Percentiles rank a stretch among this genome's conserved stretches.
Conservation (phyloP, 1,140 invertebrate genomes). For the Lordiphosa stackelbergi region DNA sequence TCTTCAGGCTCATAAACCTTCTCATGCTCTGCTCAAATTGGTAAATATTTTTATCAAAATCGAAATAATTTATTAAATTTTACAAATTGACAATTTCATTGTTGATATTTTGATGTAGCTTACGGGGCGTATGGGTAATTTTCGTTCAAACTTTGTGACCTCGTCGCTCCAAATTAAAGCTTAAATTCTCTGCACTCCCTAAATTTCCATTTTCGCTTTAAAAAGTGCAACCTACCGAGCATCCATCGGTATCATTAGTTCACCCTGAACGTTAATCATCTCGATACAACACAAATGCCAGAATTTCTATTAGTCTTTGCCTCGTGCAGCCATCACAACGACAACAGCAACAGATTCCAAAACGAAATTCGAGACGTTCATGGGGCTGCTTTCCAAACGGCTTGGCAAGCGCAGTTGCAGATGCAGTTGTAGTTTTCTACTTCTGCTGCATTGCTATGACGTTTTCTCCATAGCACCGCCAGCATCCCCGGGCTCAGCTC, state of each 20-base stretch:
- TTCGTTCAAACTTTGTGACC: too few relatives aligned
- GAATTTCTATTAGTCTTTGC: conserved; percentile 13
- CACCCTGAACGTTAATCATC: conserved; percentile 18
- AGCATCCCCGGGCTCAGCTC: conserved; percentile 52
- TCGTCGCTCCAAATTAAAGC: too few relatives aligned
- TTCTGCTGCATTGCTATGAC: conserved; percentile 50
- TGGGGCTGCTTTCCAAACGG: conserved; percentile 42
- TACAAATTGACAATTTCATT: too few relatives aligned
- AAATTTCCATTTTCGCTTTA: too few relatives aligned
- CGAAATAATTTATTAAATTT: too few relatives aligned
- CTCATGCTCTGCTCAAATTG: too few relatives aligned
- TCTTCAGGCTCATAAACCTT: too few relatives aligned
- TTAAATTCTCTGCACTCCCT: too few relatives aligned
- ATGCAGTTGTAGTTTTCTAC: conserved; percentile 51
- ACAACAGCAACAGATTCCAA: conserved; percentile 17
- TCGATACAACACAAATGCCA: conserved; percentile 13
- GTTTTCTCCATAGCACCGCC: conserved; percentile 47
- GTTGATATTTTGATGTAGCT: too few relatives aligned
- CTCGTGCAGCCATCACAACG: conserved; percentile 9
- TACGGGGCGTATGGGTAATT: too few relatives aligned
- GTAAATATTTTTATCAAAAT: too few relatives aligned
- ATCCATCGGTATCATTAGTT: background rate
- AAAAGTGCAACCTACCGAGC: too few relatives aligned
- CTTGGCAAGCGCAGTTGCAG: conserved; percentile 19
- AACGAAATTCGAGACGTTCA: conserved; percentile 33